Evolutionary conservation across 2,888 invertebrate genomes (phyloP), one percentile per base, ranked within the genome.

Genomic region (Eilema caniola): DNA sequence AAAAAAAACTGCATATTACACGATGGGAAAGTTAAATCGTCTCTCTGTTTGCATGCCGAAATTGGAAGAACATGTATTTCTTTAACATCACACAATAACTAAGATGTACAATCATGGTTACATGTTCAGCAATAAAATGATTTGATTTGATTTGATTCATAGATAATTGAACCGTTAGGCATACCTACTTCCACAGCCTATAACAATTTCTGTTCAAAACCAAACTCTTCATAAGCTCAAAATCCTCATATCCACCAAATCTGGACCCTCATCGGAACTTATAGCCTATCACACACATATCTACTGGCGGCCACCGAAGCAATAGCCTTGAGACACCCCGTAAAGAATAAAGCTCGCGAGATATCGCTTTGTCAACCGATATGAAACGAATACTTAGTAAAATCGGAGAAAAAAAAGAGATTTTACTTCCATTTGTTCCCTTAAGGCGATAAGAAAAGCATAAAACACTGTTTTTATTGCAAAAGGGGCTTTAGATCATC

Each of bases 381-480:
- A 71, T 67, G 71, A 71, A 64, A 60, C 63, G 70, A 71, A 71
- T 63, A 64, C 67, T 67, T 63, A 63, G 67, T 63, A 64, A 67
- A 66, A 62, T 67, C 59, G 25, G 37, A 64, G 14, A 62, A 37
- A 60, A 67, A n/a, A 71, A 70, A 63, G 59, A 41, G 66, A 66
- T 70, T 41, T 33, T 31, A 24, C 53, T 47, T 60, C 53, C 33
- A 60, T 67, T 67, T 59, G 53, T 62, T 41, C 63, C 71, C 67
- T 62, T 33, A 67, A 67, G 57, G 64, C 70, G 80, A 81, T 80
- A 80, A 81, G 76, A 72, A 69, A 67, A 47, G 25, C 67, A 75
- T 81, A 81, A 81, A 81, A 74, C 75, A 75, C 37, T 70, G 74
- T 72, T 82, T 82, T 81, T 80, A 81, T 81, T 77, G 53, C 69